Evolutionary conservation across 2,888 invertebrate genomes (phyloP), one percentile per base, ranked within the genome.

Genomic region (Catonia carolina): DNA sequence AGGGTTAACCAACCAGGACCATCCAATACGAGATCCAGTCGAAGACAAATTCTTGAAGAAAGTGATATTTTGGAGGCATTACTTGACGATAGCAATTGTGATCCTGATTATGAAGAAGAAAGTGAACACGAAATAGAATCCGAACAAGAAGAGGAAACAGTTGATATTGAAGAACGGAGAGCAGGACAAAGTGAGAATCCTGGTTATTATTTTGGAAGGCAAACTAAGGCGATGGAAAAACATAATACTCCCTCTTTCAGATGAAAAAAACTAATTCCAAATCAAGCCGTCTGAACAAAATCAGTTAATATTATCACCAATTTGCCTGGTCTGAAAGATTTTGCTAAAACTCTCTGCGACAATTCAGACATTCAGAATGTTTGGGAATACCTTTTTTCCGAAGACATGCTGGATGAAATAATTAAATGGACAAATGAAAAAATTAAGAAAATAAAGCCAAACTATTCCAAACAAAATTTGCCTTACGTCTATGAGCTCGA

Each of bases 251-350:
- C 33, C 27, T n/a, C 53, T 8, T 53, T 53, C 18, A 42, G 31
- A 53, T 53, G 53, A 31, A 12, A 31, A 39, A 42, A 39, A 53
- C 14, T 31, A n/a, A 17, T 8, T 8, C 53, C 42, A 12, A 53
- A 53, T 42, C 14, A 14, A 8, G 33, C 27, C 31, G 17, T 53
- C 12, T 2, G 27, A 17, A 53, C 31, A 23, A 42, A 42, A 23
- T 41, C 22, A 20, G 15, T 42, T 10, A 53, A 53, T 42, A 53
- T 53, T 53, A 18, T 41, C 6, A 42, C 42, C 22, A n/a, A 42
- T n/a, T 17, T 53, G 14, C 53, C 53, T 4, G 53, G 53, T 8
- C 31, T 53, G 12, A 53, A 42, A 31, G 6, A 14, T 31, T 8
- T 10, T 14, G 42, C 27, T 12, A 41, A 8, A 27, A 41, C 14